These are phyloP conservation scores for Rhea americana DNA, from an alignment of 2,113 vertebrate genomes.

Conservation along the genomic window DNA sequence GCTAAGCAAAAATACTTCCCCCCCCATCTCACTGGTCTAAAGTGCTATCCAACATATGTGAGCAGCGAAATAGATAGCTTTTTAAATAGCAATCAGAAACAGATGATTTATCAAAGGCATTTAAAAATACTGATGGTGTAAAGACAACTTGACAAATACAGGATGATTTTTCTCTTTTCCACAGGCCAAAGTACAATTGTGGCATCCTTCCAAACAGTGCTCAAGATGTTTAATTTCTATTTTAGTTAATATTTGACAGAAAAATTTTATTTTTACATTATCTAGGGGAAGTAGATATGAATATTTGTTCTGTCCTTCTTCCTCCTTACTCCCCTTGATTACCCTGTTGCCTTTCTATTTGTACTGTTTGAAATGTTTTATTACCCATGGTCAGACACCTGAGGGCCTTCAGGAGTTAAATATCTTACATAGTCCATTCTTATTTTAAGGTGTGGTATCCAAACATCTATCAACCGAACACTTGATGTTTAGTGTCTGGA, in stretches of 20 bases:
- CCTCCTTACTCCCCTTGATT: neutral
- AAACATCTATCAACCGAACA: neutral
- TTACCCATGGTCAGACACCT: neutral
- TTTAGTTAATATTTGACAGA: constrained; percentile 43
- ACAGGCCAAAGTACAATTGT: constrained; percentile 32
- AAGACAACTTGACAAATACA: constrained; percentile 37
- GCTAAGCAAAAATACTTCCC: neutral
- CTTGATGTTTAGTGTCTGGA: neutral
- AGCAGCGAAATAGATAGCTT: neutral
- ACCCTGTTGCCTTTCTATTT: constrained; percentile 4
- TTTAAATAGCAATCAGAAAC: constrained; percentile 14
- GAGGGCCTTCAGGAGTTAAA: neutral
- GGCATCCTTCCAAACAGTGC: constrained; percentile 20
- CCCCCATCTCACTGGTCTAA: neutral
- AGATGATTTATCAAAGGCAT: constrained; percentile 11
- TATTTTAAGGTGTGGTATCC: neutral
- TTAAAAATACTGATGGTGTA: constrained; percentile 45
- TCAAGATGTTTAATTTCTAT: constrained; percentile 41
- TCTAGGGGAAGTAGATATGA: neutral
- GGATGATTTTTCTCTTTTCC: constrained; percentile 6
- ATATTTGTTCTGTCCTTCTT: constrained; percentile 5
- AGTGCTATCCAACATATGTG: neutral
- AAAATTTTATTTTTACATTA: constrained; percentile 41
- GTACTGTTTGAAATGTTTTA: neutral
- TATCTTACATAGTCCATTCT: neutral